These are phyloP conservation scores for Aurelia sp. DNA, from an alignment of 30 jellyfish, hydroid and myxozoan genomes.

Conservation along the genomic window DNA sequence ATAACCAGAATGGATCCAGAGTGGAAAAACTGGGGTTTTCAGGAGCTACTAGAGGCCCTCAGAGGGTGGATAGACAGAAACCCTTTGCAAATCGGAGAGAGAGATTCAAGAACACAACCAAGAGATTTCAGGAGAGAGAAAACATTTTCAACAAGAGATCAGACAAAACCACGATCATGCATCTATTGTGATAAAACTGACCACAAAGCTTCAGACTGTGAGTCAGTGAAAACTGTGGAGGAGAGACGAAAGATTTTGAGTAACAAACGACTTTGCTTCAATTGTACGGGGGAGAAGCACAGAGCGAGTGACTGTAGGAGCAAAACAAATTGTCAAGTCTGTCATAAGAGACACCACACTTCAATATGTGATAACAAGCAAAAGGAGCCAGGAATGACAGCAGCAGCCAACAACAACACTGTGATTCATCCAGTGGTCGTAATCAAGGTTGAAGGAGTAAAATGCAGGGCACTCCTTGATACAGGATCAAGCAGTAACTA, in stretches of 20 bases:
- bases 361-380: constrained; percentile 68
- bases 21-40: constrained; percentile 74
- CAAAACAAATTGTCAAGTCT: constrained; percentile 41
- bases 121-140: constrained; percentile 48
- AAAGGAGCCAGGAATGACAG: constrained; percentile 27
- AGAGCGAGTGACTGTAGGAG: constrained; percentile 69
- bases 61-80: constrained; percentile 64
- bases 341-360: constrained; percentile 77
- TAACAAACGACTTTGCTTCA: constrained; percentile 51
- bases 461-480: too few species aligned
- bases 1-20: constrained; percentile 43
- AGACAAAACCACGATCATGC: constrained; percentile 24
- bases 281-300: constrained; percentile 68
- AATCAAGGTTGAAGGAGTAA: too few species aligned
- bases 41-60: constrained; percentile 55
- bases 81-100: constrained; percentile 43
- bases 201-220: constrained; percentile 66
- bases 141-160: constrained; percentile 33
- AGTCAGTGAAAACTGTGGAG: constrained; percentile 21
- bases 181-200: constrained; percentile 49
- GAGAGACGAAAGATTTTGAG: constrained; percentile 45
- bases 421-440: constrained; percentile 30
- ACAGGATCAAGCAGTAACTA: too few species aligned
- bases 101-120: constrained; percentile 31
- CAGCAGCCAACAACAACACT: constrained; percentile 19